Evolutionary conservation across 2,797 vertebrate species (phyloP), one percentile per base, ranked within the genome.

Genomic region (Pachyuromys duprasi): DNA sequence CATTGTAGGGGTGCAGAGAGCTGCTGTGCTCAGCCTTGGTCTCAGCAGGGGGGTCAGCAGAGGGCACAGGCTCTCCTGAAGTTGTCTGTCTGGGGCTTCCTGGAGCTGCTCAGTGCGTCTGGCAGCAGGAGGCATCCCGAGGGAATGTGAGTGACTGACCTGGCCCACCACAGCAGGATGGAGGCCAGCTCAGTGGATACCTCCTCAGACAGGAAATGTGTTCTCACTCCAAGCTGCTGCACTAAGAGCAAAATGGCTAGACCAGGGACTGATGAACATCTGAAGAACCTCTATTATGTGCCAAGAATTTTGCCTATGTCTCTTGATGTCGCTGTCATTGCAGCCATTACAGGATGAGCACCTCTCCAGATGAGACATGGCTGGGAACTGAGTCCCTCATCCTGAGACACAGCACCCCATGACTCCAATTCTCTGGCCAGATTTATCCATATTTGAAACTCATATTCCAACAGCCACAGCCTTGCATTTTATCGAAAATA

Each of bases 401-500:
- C 72, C 17, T 57, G 17, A 60, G 49, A 49, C 49, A 45, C 11
- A 24, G 20, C 36, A 31, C 20, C 67, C 28, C 0, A 28, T 18
- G 33, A n/a, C 4, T 39, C 75, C 55, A 31, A 49, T 74, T 36
- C 31, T 49, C 22, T 17, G 83, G 72, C 49, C 7, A 8, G 57
- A 63, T 55, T 55, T 53, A 15, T 86, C 63, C 39, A 42, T 45
- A 67, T 28, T 65, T 72, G 26, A 75, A 80, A 92, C 65, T 55
- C 74, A 1, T 36, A 62, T 76, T 87, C 94, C 76, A 67, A 81
- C 28, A 65, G 28, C 82, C 72, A 26, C n/a, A 70, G 55, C 65
- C 86, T 83, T 76, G 39, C n/a, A 28, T 67, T 92, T 49, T 5
- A 45, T 96, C 65, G 63, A 81, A 92, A 96, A 96, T 62, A 92